phyloP scores from a whole-genome alignment of 37 sponge, comb jelly and placozoan genomes.

The Mnemiopsis leidyi region DNA sequence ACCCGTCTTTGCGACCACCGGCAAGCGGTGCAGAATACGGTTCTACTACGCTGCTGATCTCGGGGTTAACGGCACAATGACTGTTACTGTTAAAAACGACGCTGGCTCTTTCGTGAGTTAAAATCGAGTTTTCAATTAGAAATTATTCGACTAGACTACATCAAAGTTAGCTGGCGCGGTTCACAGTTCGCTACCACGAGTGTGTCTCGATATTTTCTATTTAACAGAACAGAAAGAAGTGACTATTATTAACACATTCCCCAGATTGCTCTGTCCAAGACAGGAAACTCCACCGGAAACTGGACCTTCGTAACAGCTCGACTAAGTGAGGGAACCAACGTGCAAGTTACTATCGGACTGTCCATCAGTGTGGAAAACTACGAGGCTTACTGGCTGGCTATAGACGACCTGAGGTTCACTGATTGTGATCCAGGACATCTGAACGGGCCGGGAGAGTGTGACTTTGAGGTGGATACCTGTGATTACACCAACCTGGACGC shows the following conservation, averaged over 20 bases:
- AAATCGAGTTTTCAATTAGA: no score
- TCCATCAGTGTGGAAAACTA: not conserved
- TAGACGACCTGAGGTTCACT: constrained; percentile 58
- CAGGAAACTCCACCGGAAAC: constrained; percentile 55
- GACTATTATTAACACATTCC: not conserved
- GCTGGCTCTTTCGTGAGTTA: constrained; percentile 14
- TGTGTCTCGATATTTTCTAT: not conserved
- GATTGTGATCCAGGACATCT: constrained; percentile 59
- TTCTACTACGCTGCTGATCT: constrained; percentile 63
- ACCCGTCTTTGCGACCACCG: constrained; percentile 36
- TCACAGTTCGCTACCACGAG: not conserved
- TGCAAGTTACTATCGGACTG: constrained; percentile 28
- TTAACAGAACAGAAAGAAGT: not conserved
- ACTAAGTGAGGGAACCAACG: constrained; percentile 54
- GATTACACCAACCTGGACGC: constrained; percentile 61
- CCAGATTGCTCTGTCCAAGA: constrained; percentile 26
- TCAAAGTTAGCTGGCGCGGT: not conserved
- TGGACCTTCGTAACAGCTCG: constrained; percentile 55
- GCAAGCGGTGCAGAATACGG: constrained; percentile 38
- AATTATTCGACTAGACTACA: no score
- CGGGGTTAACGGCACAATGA: constrained; percentile 28
- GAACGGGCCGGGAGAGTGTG: constrained; percentile 62
- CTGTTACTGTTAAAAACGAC: constrained; percentile 40
- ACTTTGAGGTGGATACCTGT: constrained; percentile 66
- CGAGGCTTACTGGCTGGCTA: constrained; percentile 51